Conservation (phyloP, 2,888 invertebrate species). For the Magallana nippona region DNA sequence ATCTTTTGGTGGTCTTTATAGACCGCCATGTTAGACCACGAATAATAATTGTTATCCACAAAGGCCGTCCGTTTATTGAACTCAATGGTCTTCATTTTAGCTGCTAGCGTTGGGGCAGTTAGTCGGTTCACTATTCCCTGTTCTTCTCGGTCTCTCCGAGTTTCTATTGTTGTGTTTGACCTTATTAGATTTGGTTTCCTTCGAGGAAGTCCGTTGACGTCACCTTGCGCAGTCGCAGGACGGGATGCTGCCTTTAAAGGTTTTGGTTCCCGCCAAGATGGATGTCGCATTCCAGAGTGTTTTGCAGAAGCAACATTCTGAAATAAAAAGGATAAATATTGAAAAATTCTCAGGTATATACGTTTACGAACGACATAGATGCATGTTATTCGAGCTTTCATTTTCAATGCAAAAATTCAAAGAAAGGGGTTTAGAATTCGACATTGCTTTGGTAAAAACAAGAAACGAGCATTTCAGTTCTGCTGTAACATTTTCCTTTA, state of each 20-base stretch:
- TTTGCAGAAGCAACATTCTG: conserved; percentile 63
- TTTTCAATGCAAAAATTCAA: no score
- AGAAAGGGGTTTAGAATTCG: no score
- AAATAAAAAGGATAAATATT: conserved; percentile 37
- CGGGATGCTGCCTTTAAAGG: conserved; percentile 53
- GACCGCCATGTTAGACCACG: conserved; percentile 64
- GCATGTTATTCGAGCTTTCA: no score
- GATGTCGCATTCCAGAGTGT: conserved; percentile 61
- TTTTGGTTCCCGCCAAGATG: conserved; percentile 63
- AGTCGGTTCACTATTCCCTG: conserved; percentile 51
- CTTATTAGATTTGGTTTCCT: neutral
- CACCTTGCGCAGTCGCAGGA: conserved; percentile 43
- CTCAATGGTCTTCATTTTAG: conserved; percentile 55
- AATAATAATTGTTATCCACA: conserved; percentile 64
- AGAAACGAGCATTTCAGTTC: no score
- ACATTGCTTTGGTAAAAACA: no score
- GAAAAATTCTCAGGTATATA: neutral
- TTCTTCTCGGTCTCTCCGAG: conserved; percentile 31
- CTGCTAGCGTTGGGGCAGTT: conserved; percentile 58
- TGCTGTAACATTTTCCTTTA: no score
- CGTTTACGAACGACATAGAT: neutral
- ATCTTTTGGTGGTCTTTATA: conserved; percentile 62
- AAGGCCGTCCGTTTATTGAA: conserved; percentile 55
- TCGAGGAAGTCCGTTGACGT: conserved; percentile 18
- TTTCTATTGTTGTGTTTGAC: conserved; percentile 15